A percentile compares a stretch with the other conserved stretches of the same genome.
Conservation (phyloP, 2,888 invertebrate species). For the Agriotes lineatus region DNA sequence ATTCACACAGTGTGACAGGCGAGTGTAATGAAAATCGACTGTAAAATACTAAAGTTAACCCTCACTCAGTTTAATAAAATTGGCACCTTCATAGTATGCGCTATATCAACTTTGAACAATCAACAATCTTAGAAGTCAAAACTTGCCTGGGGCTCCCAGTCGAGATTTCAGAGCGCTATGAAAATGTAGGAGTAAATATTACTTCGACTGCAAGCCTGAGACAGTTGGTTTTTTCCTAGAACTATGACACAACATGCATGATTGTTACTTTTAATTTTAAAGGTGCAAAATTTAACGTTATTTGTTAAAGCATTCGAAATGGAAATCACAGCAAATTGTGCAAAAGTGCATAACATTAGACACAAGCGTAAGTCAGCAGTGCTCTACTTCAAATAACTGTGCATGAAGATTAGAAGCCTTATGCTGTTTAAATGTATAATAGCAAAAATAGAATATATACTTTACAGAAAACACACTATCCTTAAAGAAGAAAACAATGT, state of each 20-base stretch:
- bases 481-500: background rate
- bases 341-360: slow-evolving; percentile 31
- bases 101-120: slow-evolving; percentile 29
- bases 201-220: too few species aligned
- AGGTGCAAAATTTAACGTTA: slow-evolving; percentile 40
- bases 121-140: slow-evolving; percentile 32
- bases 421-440: slow-evolving; percentile 9
- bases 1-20: background rate
- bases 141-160: background rate
- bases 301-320: slow-evolving; percentile 43
- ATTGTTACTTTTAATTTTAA: slow-evolving; percentile 48
- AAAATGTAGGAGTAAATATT: too few species aligned
- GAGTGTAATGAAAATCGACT: background rate
- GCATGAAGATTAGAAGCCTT: slow-evolving; percentile 16
- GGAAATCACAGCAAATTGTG: slow-evolving; percentile 54
- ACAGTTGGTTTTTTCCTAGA: too few species aligned
- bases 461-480: too few species aligned
- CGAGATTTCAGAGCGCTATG: too few species aligned
- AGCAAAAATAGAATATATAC: slow-evolving; percentile 36
- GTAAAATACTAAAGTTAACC: background rate
- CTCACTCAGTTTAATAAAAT: slow-evolving; percentile 20
- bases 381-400: too few species aligned
- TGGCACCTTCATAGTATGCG: slow-evolving; percentile 32
- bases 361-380: slow-evolving; percentile 3
- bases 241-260: slow-evolving; percentile 41